phyloP scores from a whole-genome alignment of 2,113 vertebrate species.

The Motacilla alba region DNA sequence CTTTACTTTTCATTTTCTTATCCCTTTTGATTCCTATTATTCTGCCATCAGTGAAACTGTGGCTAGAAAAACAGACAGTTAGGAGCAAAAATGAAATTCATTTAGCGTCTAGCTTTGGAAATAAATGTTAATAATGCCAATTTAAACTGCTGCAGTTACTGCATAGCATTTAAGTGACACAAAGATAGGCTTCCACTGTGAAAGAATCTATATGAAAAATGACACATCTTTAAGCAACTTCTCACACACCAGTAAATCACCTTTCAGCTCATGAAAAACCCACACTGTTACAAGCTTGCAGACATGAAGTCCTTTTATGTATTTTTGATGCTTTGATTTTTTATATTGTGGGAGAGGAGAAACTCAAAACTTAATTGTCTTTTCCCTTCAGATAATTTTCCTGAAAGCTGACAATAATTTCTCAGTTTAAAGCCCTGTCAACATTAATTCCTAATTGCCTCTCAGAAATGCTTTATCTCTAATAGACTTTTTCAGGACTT shows the following conservation, averaged over 20 bases:
- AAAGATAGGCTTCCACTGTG: neutral
- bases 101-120: constrained; percentile 5
- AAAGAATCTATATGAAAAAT: constrained; percentile 25
- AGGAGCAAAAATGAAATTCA: neutral
- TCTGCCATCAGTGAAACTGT: neutral
- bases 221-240: neutral
- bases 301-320: neutral
- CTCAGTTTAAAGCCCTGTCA: neutral
- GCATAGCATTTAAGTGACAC: constrained; percentile 2
- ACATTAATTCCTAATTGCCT: constrained; percentile 17
- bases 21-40: constrained; percentile 18
- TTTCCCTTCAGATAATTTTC: neutral
- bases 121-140: constrained; percentile 45
- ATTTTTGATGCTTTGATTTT: neutral
- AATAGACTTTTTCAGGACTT: neutral
- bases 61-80: neutral
- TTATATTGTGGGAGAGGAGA: neutral
- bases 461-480: neutral
- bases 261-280: neutral
- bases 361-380: constrained; percentile 2
- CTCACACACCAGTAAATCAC: neutral
- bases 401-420: neutral
- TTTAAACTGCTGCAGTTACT: neutral
- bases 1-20: constrained; percentile 12
- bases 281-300: neutral